Evolutionary conservation across 2,113 vertebrate genomes (phyloP).

Genomic region (Odocoileus virginianus): DNA sequence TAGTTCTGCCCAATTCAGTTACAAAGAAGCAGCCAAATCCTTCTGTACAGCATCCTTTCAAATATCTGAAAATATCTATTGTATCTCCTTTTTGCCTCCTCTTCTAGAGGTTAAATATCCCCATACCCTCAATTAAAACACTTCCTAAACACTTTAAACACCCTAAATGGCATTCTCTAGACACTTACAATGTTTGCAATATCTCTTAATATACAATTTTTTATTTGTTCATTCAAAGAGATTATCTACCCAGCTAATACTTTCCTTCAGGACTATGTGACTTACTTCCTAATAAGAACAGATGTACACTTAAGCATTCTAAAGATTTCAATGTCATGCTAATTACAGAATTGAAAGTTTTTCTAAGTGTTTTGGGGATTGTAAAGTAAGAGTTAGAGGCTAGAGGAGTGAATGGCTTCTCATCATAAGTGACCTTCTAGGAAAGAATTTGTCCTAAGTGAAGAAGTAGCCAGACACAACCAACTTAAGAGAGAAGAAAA

Average conservation of each 20-base stretch:
- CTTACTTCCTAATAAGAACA: neutral
- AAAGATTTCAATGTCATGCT: neutral
- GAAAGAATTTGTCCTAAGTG: neutral
- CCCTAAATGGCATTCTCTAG: neutral
- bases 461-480: neutral
- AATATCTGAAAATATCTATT: slow-evolving; percentile 7
- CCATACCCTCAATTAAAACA: neutral
- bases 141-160: neutral
- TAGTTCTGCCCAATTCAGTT: neutral
- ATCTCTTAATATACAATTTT: neutral
- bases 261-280: neutral
- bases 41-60: neutral
- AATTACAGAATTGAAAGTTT: neutral
- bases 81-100: neutral
- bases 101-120: neutral
- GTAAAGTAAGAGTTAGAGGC: neutral
- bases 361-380: neutral
- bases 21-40: neutral
- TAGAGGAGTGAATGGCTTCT: neutral
- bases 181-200: neutral
- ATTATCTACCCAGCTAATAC: neutral
- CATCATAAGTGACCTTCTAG: neutral
- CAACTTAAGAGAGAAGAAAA: neutral
- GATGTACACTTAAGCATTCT: neutral
- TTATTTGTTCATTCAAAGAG: neutral